Percentiles rank a stretch among this genome's conserved stretches.
These are phyloP conservation scores for Plotosus lineatus DNA, from an alignment of 2,113 vertebrate species.

Conservation along the genomic window DNA sequence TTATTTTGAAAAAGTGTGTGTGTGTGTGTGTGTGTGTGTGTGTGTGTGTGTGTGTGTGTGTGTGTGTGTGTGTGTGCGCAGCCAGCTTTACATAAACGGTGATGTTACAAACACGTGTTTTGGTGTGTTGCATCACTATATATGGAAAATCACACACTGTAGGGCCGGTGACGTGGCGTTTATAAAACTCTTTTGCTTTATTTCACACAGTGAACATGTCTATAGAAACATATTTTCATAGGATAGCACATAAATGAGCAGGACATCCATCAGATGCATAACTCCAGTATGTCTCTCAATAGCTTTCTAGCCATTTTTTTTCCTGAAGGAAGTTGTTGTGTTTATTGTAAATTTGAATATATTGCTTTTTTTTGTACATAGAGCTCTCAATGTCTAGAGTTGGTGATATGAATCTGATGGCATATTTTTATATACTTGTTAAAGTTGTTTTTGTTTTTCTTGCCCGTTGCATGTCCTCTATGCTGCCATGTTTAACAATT, in stretches of 20 bases:
- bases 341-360: constrained; percentile 78
- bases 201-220: constrained; percentile 9
- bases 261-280: neutral
- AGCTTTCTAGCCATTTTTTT: constrained; percentile 55
- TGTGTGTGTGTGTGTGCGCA: neutral
- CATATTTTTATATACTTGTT: constrained; percentile 87
- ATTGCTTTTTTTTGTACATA: constrained; percentile 81
- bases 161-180: neutral
- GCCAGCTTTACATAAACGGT: neutral
- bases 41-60: too few relatives aligned
- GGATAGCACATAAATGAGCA: neutral
- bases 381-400: constrained; percentile 71
- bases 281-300: constrained; percentile 48
- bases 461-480: constrained; percentile 57
- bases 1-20: neutral
- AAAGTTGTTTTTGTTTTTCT: constrained; percentile 55
- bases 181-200: neutral
- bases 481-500: constrained; percentile 67
- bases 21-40: neutral
- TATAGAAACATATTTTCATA: constrained; percentile 39
- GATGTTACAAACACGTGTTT: neutral
- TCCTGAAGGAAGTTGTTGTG: constrained; percentile 67
- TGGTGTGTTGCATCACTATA: neutral
- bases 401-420: constrained; percentile 82
- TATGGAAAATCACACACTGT: neutral